Evolutionary conservation across 2,113 vertebrate genomes (phyloP), one percentile per base, ranked within the genome.

Genomic region (Mormyrus lacerda): DNA sequence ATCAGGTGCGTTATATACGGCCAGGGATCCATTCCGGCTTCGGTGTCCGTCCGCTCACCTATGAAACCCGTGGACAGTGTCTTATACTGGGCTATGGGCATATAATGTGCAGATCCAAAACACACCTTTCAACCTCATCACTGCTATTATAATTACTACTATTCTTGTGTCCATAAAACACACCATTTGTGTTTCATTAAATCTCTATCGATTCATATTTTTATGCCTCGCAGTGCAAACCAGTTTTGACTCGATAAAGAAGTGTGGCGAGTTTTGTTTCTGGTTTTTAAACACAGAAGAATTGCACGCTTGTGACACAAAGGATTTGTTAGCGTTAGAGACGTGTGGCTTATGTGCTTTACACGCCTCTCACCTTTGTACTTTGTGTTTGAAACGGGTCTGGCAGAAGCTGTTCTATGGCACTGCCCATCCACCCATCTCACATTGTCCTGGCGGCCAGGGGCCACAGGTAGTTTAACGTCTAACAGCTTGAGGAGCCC

Each of bases 1-100:
- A 88, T 98, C 93, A 96, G 98, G 98, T 99, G 91, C 94, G 96
- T 24, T 11, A 47, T 79, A 13, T 42, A 39, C 17, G 73, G 13
- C 15, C 73, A 19, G 35, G 73, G 31, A 7, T 79, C 73, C 73
- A 19, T 8, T 8, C 73, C 73, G 13, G 69, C 35, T 42, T 5
- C 1, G 15, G 31, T 79, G 73, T 19, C 15, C 4, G 69, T 76
- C 69, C 69, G 5, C 31, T 39, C 4, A 13, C 13, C 90, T 19
- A 3, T 91, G 93, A 73, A 39, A 13, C 31, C 69, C 89, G n/a
- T 3, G 91, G 94, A 39, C 11, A 44, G 24, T 19, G 31, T 83
- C 27, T 21, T 69, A 11, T 53, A n/a, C 47, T 3, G 50, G n/a
- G 45, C 3, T 51, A 17, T 24, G 27, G 69, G n/a, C 42, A 19